A percentile compares a stretch with the other conserved stretches of the same genome.
Conservation (phyloP, 2,113 vertebrate genomes). For the Monarcha castaneiventris region DNA sequence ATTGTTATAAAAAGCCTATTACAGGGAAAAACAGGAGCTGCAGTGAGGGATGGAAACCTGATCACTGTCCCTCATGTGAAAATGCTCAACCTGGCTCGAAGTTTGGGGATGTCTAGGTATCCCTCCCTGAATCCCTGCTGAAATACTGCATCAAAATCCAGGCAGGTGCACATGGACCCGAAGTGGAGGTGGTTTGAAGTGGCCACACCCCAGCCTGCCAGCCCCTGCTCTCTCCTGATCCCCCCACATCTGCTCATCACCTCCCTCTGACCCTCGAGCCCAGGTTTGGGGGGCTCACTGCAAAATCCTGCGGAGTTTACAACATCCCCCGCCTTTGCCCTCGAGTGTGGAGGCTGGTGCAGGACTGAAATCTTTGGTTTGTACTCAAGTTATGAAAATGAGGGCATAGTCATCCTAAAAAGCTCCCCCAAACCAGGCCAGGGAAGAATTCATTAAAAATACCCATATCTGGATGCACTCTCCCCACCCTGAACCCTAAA, state of each 20-base stretch:
- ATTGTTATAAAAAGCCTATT: fast-evolving
- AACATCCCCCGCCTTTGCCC: neutral
- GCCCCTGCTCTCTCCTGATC: neutral
- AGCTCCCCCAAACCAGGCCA: neutral
- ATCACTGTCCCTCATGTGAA: fast-evolving
- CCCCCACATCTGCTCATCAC: neutral
- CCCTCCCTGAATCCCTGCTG: neutral
- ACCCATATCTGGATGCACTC: neutral
- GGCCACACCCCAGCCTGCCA: fast-evolving
- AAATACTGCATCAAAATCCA: neutral
- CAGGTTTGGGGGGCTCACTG: neutral
- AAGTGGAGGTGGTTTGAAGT: fast-evolving
- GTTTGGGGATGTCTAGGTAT: neutral
- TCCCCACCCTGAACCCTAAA: neutral
- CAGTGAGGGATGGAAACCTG: neutral
- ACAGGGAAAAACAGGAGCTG: neutral
- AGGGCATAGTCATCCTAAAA: conserved; percentile 11
- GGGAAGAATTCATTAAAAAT: neutral
- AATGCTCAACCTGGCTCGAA: neutral
- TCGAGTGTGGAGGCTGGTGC: neutral
- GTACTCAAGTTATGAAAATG: neutral
- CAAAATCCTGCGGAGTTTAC: neutral
- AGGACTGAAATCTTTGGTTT: conserved; percentile 56
- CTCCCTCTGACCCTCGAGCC: neutral
- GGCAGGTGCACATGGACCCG: fast-evolving